These are phyloP conservation scores for Tadarida brasiliensis DNA, from an alignment of 2,797 vertebrate genomes.

Conservation along the genomic window DNA sequence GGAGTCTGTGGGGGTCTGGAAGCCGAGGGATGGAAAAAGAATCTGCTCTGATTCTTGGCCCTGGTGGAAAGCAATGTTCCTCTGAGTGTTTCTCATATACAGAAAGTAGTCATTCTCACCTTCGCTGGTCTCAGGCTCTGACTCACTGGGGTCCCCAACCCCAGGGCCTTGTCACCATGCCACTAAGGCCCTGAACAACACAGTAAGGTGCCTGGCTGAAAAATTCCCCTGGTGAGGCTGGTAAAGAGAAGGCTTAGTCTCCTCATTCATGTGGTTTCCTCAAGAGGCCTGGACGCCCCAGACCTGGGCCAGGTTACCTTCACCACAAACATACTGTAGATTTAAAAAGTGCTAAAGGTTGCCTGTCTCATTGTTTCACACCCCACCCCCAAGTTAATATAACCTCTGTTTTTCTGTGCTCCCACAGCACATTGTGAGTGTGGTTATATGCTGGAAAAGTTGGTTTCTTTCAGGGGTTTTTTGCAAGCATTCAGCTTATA, in stretches of 20 bases:
- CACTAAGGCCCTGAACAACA: accelerated
- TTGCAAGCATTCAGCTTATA: neutral
- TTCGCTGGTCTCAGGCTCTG: neutral
- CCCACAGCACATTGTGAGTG: too few relatives aligned
- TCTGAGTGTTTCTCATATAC: neutral
- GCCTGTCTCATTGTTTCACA: neutral
- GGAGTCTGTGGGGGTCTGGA: neutral
- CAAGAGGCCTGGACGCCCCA: neutral
- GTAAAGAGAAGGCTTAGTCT: neutral
- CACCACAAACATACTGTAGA: neutral
- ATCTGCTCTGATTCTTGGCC: slow-evolving; percentile 39
- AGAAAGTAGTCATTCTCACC: slow-evolving; percentile 77
- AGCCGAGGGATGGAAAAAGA: neutral
- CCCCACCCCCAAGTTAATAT: neutral
- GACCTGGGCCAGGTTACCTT: neutral
- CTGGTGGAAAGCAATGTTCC: neutral
- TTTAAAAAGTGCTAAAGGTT: slow-evolving; percentile 39
- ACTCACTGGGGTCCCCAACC: slow-evolving; percentile 28
- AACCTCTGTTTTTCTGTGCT: neutral
- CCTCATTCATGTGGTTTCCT: slow-evolving; percentile 46
- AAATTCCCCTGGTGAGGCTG: neutral
- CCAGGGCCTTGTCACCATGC: neutral
- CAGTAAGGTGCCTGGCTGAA: neutral
- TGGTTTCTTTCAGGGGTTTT: neutral
- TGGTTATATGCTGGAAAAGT: neutral